A percentile compares a stretch with the other conserved stretches of the same genome.
Conservation (phyloP, 2,888 invertebrate species). For the Nasonia oneida region DNA sequence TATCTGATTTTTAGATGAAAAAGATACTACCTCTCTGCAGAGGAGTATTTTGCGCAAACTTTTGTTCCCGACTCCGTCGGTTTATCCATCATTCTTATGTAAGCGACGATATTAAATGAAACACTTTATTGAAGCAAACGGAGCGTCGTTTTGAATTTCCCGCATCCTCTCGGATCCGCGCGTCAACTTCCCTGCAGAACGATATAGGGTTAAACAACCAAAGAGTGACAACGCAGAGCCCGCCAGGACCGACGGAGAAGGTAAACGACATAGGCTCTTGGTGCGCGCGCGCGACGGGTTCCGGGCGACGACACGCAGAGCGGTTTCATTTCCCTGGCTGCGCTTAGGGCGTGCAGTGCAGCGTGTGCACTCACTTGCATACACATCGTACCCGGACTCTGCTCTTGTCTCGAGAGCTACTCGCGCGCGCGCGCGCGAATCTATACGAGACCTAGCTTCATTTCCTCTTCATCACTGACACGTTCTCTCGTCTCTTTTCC, state of each 20-base stretch:
- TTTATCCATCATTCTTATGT: background rate
- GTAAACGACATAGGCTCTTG: background rate
- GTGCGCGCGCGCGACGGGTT: background rate
- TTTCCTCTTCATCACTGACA: background rate
- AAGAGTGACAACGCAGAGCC: too few species aligned
- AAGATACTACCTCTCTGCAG: background rate
- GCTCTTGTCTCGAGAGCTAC: background rate
- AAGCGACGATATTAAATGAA: background rate
- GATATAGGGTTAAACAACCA: too few species aligned
- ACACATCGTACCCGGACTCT: background rate
- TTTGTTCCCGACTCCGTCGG: background rate
- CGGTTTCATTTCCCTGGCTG: background rate
- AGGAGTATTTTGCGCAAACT: background rate
- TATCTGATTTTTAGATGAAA: background rate
- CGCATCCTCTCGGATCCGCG: too few species aligned
- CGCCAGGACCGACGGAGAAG: background rate
- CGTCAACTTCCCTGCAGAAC: too few species aligned
- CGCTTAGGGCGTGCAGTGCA: background rate
- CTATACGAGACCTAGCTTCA: background rate
- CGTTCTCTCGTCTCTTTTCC: background rate
- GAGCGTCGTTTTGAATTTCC: background rate
- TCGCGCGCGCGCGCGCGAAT: background rate
- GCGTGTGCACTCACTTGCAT: slow-evolving; percentile 10
- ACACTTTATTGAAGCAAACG: background rate
- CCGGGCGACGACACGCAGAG: background rate